Evolutionary conservation across 2,113 vertebrate species (phyloP), one percentile per base, ranked within the genome.

Genomic region (Piliocolobus tephrosceles): DNA sequence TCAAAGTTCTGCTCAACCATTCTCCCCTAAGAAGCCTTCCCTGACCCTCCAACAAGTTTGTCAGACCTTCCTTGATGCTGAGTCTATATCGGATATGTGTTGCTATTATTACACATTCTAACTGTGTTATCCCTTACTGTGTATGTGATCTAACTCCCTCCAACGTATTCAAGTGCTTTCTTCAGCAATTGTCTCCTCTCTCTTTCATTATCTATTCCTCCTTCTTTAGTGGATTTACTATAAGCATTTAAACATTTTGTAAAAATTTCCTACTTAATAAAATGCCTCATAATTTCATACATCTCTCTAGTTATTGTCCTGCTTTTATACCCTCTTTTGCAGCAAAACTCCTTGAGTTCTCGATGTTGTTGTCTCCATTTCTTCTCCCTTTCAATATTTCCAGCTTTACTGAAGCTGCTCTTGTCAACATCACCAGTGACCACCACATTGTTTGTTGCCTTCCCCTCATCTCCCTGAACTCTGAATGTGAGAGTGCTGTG

Each of bases 181-280:
- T 5, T 76, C 35, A 47, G 18, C n/a, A 93, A 27, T 38, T 61
- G 52, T 89, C 58, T 17, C 11, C 32, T 57, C 25, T 84, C 30
- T 84, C 35, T 82, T 45, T 14, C 17, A 79, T 38, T 55, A 79
- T 20, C 22, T 35, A 16, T 40, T 61, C 87, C 68, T 47, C 35
- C 16, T 18, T 80, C 17, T 18, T 40, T 72, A 45, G 2, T 64
- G 50, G 70, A 84, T 45, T 84, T 38, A 18, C 25, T 86, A 38
- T 40, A 7, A 94, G 43, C 8, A 68, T 45, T 57, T 18, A 68
- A 70, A 57, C 3, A 47, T 32, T 80, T 64, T 82, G 6, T 86
- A 95, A 92, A 82, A 80, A 86, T 4, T 61, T 73, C 82, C 40
- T 70, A 9, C 45, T 91, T 92, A 50, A 88, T 88, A 76, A 89